Evolutionary conservation across 2,113 vertebrate genomes (phyloP).

Genomic region (Thunnus maccoyii): DNA sequence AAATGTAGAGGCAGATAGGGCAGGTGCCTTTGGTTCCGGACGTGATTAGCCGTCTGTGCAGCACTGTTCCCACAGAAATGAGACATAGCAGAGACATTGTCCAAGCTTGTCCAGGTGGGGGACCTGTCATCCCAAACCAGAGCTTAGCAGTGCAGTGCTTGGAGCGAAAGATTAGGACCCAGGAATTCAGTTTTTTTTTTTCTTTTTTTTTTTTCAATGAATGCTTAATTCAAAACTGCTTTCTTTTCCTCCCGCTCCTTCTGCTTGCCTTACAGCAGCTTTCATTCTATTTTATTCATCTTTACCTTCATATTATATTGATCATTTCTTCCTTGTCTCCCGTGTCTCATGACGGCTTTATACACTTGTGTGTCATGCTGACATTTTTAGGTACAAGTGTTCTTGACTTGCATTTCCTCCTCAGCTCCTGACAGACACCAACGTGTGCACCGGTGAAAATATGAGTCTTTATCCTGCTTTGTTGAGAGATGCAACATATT

Average conservation of each 20-base stretch:
- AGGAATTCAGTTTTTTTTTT: conserved; percentile 69
- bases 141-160: conserved; percentile 84
- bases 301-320: conserved; percentile 74
- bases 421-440: conserved; percentile 43
- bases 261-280: conserved; percentile 65
- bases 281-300: conserved; percentile 75
- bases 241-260: conserved; percentile 52
- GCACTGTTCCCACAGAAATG: conserved; percentile 86
- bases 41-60: conserved; percentile 85
- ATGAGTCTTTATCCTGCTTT: conserved; percentile 46
- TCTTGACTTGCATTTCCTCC: conserved; percentile 38
- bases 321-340: conserved; percentile 68
- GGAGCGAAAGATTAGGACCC: conserved; percentile 86
- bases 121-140: conserved; percentile 88
- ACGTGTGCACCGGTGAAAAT: conserved; percentile 8
- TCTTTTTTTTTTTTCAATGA: conserved; percentile 68
- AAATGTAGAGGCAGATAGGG: conserved; percentile 87
- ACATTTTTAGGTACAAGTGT: conserved; percentile 66
- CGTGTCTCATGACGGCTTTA: conserved; percentile 61
- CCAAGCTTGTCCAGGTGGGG: conserved; percentile 90
- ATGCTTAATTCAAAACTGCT: conserved; percentile 82
- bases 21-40: conserved; percentile 88
- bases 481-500: conserved; percentile 54
- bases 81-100: conserved; percentile 88
- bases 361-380: conserved; percentile 64